These are phyloP conservation scores for Onychomys torridus DNA, from an alignment of 2,797 vertebrate species.

Conservation along the genomic window DNA sequence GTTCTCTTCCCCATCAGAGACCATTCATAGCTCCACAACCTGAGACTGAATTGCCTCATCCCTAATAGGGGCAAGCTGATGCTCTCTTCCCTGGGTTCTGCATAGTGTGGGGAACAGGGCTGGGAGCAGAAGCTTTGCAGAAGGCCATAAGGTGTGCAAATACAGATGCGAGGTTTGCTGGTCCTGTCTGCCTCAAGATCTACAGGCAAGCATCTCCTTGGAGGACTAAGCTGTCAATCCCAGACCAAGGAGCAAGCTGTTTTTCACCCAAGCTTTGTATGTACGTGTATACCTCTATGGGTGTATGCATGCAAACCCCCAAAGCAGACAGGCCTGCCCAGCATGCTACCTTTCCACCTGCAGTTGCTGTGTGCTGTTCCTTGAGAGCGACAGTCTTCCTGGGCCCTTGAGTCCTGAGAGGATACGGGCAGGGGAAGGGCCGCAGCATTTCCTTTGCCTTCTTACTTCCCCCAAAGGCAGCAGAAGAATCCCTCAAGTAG, in stretches of 20 bases:
- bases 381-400: not conserved
- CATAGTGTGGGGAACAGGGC: not conserved
- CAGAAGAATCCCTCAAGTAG: constrained; percentile 86
- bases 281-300: not conserved
- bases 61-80: not conserved
- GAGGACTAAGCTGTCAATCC: not conserved
- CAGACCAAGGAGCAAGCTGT: not conserved
- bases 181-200: not conserved
- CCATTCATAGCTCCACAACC: not conserved
- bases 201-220: not conserved
- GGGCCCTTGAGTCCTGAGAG: not conserved
- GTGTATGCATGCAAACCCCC: not conserved
- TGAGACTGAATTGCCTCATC: not conserved
- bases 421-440: not conserved
- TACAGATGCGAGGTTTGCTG: not conserved
- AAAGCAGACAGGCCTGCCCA: not conserved
- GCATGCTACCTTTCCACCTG: not conserved
- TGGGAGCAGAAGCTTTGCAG: not conserved
- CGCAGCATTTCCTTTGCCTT: not conserved
- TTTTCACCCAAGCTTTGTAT: not conserved
- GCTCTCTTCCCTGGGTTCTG: not conserved
- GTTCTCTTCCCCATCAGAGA: not conserved
- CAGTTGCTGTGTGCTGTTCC: not conserved
- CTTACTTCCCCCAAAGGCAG: constrained; percentile 77
- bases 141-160: not conserved